Conservation (phyloP, 2,113 vertebrate genomes). For the Laterallus jamaicensis region DNA sequence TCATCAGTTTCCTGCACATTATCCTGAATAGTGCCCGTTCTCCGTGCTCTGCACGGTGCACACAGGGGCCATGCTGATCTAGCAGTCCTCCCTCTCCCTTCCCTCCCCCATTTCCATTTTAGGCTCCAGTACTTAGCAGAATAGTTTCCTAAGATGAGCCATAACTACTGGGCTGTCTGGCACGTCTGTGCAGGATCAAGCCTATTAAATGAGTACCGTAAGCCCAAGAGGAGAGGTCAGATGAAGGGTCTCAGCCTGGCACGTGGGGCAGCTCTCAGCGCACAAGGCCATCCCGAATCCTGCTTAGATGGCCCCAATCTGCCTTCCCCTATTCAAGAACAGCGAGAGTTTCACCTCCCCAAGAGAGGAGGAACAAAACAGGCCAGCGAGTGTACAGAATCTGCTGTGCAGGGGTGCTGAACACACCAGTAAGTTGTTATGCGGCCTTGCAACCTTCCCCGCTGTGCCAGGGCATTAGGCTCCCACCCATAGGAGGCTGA, state of each 20-base stretch:
- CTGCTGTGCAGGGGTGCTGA: background rate
- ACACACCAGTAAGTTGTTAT: background rate
- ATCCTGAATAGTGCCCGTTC: background rate
- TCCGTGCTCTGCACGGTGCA: background rate
- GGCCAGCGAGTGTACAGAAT: background rate
- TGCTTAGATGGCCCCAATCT: background rate
- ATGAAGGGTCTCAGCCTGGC: background rate
- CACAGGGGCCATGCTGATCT: background rate
- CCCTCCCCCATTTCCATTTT: conserved; percentile 3
- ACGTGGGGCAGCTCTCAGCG: rapidly evolving
- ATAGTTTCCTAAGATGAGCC: conserved; percentile 58
- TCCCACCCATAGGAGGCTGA: background rate
- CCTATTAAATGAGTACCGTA: conserved; percentile 20
- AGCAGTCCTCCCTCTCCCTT: background rate
- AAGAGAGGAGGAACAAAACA: background rate
- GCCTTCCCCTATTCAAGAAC: background rate
- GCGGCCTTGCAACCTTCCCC: background rate
- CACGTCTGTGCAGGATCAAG: conserved; percentile 43
- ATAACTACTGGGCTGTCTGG: conserved; percentile 40
- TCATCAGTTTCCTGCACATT: conserved; percentile 37
- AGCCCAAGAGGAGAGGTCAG: background rate
- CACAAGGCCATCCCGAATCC: background rate
- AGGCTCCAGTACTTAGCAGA: conserved; percentile 18
- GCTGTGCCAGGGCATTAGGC: background rate
- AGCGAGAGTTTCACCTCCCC: background rate